phyloP scores from a whole-genome alignment of 1,140 invertebrate species.

The Venustaconcha ellipsiformis region DNA sequence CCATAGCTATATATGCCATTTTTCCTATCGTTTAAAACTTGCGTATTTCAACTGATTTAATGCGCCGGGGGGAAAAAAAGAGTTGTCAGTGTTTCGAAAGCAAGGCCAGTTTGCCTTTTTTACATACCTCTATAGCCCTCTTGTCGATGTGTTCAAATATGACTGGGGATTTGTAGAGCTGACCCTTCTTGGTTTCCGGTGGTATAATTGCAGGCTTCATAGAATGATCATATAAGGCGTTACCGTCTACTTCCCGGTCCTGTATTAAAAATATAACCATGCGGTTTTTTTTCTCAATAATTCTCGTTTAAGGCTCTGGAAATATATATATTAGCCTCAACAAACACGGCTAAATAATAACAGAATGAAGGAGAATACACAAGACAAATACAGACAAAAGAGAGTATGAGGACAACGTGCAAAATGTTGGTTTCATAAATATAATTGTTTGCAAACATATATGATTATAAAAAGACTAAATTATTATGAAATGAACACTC shows the following conservation, averaged over 20 bases:
- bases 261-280: constrained; percentile 22
- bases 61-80: background rate
- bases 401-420: background rate
- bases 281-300: background rate
- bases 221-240: constrained; percentile 57
- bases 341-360: background rate
- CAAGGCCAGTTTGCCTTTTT: background rate
- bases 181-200: constrained; percentile 55
- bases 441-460: background rate
- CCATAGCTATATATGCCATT: too few relatives aligned
- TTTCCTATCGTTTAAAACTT: too few relatives aligned
- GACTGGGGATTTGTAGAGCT: constrained; percentile 55
- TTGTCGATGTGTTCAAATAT: constrained; percentile 59
- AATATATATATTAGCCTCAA: background rate
- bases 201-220: constrained; percentile 56
- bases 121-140: constrained; percentile 52
- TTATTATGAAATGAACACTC: too few relatives aligned
- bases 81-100: background rate
- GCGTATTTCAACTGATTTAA: background rate
- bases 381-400: too few relatives aligned
- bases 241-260: constrained; percentile 55
- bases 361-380: background rate
- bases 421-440: background rate
- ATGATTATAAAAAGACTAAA: too few relatives aligned
- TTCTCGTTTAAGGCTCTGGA: too few relatives aligned